Conservation (phyloP, 2,888 invertebrate species). For the Pheosia tremula region DNA sequence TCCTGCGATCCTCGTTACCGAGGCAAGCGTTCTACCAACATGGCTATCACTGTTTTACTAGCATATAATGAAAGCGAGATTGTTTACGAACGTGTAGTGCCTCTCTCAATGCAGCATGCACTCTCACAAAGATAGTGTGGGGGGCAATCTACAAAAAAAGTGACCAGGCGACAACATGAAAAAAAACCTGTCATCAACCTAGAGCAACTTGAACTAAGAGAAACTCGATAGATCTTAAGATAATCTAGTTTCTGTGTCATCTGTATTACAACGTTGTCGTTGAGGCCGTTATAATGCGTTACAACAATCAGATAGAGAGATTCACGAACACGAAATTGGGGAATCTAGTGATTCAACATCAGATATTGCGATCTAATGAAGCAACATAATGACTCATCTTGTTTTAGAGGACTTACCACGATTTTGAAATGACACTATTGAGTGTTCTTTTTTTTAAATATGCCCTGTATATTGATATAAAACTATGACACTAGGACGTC, state of each 20-base stretch:
- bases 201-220: conserved; percentile 15
- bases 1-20: too few relatives aligned
- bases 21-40: too few relatives aligned
- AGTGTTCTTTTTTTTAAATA: too few relatives aligned
- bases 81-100: too few relatives aligned
- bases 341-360: conserved; percentile 3
- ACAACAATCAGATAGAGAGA: conserved; percentile 28
- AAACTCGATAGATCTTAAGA: conserved; percentile 29
- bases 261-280: conserved; percentile 24
- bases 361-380: conserved; percentile 12
- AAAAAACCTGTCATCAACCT: background rate
- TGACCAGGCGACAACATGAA: too few relatives aligned
- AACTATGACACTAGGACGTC: too few relatives aligned
- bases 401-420: background rate
- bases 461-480: too few relatives aligned
- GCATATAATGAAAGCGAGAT: too few relatives aligned
- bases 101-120: too few relatives aligned
- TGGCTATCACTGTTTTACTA: too few relatives aligned
- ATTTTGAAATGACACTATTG: background rate
- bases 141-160: too few relatives aligned
- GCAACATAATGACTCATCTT: background rate
- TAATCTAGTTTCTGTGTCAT: conserved; percentile 22
- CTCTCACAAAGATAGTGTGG: too few relatives aligned
- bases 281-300: conserved; percentile 20
- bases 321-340: background rate